Base-by-base conservation (phyloP, 2,888 invertebrate genomes). In the Dynastes maya region DNA sequence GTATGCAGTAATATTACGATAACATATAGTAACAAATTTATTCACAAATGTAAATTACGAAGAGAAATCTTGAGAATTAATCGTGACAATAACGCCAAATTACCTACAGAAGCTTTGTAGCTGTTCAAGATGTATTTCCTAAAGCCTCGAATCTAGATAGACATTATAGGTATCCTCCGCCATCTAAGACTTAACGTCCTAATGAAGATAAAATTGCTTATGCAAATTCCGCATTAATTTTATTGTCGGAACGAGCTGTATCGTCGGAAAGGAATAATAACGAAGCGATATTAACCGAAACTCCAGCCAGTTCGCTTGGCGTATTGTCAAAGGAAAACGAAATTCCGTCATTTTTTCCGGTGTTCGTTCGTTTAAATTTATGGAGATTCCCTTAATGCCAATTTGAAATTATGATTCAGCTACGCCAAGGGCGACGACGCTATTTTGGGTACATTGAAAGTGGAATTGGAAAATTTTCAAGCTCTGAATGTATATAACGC, bases 261-360 rank as follows among this genome's bases (percentile, higher is more conserved):
- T 55, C 55, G 55, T 55, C 55, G 11, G 55, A 55, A 55, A 22
- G n/a, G 55, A 55, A 55, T n/a, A 55, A 55, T 55, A 55, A 55
- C 55, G 55, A 55, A 13, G 11, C 45, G 55, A 55, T n/a, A n/a
- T 55, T 55, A n/a, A 16, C 3, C 11, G 64, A n/a, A 64, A 64
- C n/a, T 11, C 45, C 9, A 45, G 11, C 45, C 9, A 45, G 45
- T 8, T 37, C 45, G 45, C 37, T 40, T 65, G n/a, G 37, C 65
- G 37, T 65, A 40, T 40, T 16, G 65, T 65, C 65, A 65, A 65
- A 65, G 65, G 40, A 11, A 45, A 45, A 45, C 45, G 45, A 65
- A 65, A 40, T 65, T 32, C 40, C 16, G 13, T 16, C n/a, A 37
- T 65, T 65, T 65, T 65, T n/a, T 65, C 16, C 37, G 40, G 8